A percentile compares a stretch with the other conserved stretches of the same genome.
Conservation (phyloP, 2,797 vertebrate species). For the Argya squamiceps region DNA sequence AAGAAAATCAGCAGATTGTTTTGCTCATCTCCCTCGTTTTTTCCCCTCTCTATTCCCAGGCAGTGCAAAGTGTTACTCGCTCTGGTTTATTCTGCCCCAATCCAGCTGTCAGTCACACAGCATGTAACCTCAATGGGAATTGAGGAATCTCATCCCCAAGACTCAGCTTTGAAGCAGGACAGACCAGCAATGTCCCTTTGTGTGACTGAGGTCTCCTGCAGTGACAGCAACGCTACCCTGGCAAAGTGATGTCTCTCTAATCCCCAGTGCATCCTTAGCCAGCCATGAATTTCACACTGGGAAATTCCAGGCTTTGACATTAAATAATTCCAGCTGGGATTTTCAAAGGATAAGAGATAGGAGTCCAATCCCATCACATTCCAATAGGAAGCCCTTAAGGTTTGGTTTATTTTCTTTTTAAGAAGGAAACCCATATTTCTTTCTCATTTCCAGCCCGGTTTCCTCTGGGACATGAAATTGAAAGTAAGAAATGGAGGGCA, state of each 20-base stretch:
- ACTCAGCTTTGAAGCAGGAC: conserved; percentile 58
- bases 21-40: not conserved
- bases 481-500: not conserved
- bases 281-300: conserved; percentile 49
- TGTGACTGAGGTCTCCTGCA: not conserved
- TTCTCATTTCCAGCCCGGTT: not conserved
- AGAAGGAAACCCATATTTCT: conserved; percentile 4
- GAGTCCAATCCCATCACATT: conserved; percentile 16
- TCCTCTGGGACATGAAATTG: not conserved
- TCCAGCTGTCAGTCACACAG: conserved; percentile 55
- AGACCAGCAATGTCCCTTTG: conserved; percentile 31
- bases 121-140: conserved; percentile 4
- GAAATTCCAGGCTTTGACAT: conserved; percentile 59
- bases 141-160: conserved; percentile 27
- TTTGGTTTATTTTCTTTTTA: conserved; percentile 35
- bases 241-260: conserved; percentile 52
- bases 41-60: not conserved
- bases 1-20: not conserved
- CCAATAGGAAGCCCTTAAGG: conserved; percentile 39
- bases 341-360: conserved; percentile 47
- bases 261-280: conserved; percentile 35
- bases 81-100: not conserved
- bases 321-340: conserved; percentile 60
- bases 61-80: not conserved
- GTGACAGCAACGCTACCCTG: conserved; percentile 19